These are phyloP conservation scores for Gasteruption jaculator DNA, from an alignment of 2,888 invertebrate genomes.

Conservation along the genomic window DNA sequence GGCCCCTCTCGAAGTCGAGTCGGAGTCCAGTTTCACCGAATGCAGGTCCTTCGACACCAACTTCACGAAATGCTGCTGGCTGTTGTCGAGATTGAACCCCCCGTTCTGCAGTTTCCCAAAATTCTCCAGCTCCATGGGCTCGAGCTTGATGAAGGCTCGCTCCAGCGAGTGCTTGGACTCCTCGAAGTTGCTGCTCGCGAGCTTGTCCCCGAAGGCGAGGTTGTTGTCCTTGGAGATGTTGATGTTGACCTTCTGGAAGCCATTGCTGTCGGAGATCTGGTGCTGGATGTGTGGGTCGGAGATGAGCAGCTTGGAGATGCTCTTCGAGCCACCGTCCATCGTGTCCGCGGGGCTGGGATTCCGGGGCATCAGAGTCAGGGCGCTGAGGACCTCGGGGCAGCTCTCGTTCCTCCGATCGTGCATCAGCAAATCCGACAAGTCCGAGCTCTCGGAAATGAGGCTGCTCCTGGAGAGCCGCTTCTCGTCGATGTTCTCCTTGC, in stretches of 20 bases:
- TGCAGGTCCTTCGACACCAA: constrained; percentile 31
- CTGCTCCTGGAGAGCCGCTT: constrained; percentile 31
- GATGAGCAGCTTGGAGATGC: constrained; percentile 38
- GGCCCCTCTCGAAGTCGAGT: constrained; percentile 20
- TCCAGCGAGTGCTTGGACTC: constrained; percentile 31
- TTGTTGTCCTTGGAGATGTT: constrained; percentile 26
- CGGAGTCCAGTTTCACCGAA: constrained; percentile 22
- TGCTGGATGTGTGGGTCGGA: constrained; percentile 43
- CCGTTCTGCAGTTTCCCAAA: constrained; percentile 29
- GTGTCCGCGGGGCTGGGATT: constrained; percentile 31
- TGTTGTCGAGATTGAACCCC: constrained; percentile 25
- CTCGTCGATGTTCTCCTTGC: constrained; percentile 40
- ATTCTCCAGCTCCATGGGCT: constrained; percentile 33
- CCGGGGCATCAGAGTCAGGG: constrained; percentile 43
- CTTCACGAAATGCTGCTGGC: constrained; percentile 33
- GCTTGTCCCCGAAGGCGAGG: constrained; percentile 25
- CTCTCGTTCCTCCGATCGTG: constrained; percentile 37
- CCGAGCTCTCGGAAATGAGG: constrained; percentile 40
- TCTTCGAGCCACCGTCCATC: constrained; percentile 23
- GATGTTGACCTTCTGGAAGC: constrained; percentile 44
- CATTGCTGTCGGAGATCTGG: constrained; percentile 41
- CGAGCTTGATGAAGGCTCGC: constrained; percentile 40
- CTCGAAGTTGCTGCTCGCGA: constrained; percentile 32
- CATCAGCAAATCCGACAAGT: constrained; percentile 38
- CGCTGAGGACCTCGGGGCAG: constrained; percentile 46